These are phyloP conservation scores for Myotis pilosus DNA, from an alignment of 2,797 vertebrate genomes.

Conservation along the genomic window DNA sequence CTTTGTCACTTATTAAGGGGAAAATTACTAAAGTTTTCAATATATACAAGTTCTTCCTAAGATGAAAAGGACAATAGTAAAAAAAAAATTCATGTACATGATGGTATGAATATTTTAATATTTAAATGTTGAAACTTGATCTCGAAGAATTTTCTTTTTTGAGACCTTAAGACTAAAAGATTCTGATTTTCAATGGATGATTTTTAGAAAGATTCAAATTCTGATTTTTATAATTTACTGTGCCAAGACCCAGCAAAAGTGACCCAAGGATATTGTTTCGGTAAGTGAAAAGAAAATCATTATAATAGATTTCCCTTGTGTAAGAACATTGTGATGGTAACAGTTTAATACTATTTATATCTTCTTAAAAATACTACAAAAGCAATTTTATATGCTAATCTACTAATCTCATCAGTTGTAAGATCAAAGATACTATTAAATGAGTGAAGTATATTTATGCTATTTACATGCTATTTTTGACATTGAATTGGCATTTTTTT, in stretches of 20 bases:
- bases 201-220: slow-evolving; percentile 61
- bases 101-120: slow-evolving; percentile 42
- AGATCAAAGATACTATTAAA: not conserved
- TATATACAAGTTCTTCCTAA: slow-evolving; percentile 40
- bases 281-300: slow-evolving; percentile 39
- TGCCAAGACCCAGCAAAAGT: not conserved
- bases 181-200: slow-evolving; percentile 22
- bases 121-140: slow-evolving; percentile 34
- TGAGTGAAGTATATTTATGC: not conserved
- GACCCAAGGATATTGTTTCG: not conserved
- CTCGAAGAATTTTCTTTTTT: slow-evolving; percentile 31
- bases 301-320: not conserved
- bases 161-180: slow-evolving; percentile 18
- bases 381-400: not conserved
- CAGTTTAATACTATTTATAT: not conserved
- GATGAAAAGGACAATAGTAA: not conserved
- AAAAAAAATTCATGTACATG: not conserved
- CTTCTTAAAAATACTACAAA: slow-evolving; percentile 29
- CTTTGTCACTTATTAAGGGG: slow-evolving; percentile 57
- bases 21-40: slow-evolving; percentile 27
- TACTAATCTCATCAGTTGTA: slow-evolving; percentile 16
- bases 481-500: not conserved
- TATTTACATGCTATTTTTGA: slow-evolving; percentile 22
- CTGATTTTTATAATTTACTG: slow-evolving; percentile 35
- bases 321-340: not conserved